Percentiles rank a stretch among this genome's conserved stretches.
Evolutionary conservation across 2,113 vertebrate genomes (phyloP).

Genomic region (Mobula hypostoma): DNA sequence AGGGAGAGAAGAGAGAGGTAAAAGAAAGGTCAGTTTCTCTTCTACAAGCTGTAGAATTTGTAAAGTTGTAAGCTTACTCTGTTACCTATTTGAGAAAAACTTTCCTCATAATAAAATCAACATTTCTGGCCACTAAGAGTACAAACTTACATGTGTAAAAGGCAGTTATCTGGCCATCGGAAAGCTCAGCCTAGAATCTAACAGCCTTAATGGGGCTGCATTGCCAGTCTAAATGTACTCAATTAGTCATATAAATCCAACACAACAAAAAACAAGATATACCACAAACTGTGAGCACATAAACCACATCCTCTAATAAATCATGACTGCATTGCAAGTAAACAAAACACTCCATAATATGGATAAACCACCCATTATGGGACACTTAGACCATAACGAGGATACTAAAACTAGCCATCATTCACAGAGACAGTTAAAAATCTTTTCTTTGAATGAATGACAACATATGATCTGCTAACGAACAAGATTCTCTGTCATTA

Average conservation of each 20-base stretch:
- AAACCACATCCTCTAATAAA: slow-evolving; percentile 11
- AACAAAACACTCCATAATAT: not conserved
- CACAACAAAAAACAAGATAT: not conserved
- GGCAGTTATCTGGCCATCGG: not conserved
- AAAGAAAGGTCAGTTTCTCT: not conserved
- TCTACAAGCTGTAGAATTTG: not conserved
- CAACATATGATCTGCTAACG: not conserved
- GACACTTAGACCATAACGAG: not conserved
- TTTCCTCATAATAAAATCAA: not conserved
- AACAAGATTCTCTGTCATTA: not conserved
- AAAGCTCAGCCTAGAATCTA: not conserved
- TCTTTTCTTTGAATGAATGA: not conserved
- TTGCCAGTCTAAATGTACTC: not conserved
- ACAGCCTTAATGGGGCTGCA: not conserved
- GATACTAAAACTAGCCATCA: not conserved
- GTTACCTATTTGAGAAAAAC: not conserved
- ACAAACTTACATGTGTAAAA: not conserved
- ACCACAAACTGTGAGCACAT: slow-evolving; percentile 18
- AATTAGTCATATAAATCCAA: not conserved
- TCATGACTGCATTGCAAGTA: not conserved
- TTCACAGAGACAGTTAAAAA: not conserved
- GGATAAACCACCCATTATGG: not conserved
- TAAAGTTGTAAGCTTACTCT: not conserved
- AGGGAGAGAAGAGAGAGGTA: too few relatives aligned
- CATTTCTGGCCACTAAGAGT: not conserved